A percentile compares a stretch with the other conserved stretches of the same genome.
Evolutionary conservation across 2,113 vertebrate species (phyloP).

Genomic region (Corythornis cristatus): DNA sequence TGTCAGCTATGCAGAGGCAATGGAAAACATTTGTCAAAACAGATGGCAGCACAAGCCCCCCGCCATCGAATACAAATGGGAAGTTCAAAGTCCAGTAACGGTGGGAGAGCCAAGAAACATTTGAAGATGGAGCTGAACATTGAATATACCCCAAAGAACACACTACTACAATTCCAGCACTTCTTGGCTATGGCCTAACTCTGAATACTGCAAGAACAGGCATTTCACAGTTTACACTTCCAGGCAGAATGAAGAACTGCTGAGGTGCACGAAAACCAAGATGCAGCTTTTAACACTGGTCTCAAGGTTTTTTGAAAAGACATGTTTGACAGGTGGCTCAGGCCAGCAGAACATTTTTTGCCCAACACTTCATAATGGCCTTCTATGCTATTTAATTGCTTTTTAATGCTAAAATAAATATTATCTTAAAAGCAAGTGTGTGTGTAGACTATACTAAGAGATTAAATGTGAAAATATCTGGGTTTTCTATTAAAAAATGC

Average conservation of each 20-base stretch:
- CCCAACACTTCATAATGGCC: not conserved
- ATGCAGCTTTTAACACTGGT: not conserved
- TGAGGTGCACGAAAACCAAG: slow-evolving; percentile 30
- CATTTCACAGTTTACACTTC: not conserved
- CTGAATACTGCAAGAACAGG: not conserved
- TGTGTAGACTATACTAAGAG: not conserved
- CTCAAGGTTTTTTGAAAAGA: not conserved
- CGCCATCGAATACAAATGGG: not conserved
- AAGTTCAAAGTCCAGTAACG: slow-evolving; percentile 36
- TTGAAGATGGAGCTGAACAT: not conserved
- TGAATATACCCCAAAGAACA: slow-evolving; percentile 44
- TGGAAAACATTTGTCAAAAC: slow-evolving; percentile 57
- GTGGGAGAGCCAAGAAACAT: not conserved
- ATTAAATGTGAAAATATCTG: not conserved
- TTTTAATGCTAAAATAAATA: not conserved
- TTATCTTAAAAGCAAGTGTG: not conserved
- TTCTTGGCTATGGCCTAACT: not conserved
- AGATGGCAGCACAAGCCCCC: not conserved
- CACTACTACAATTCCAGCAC: not conserved
- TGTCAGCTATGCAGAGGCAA: slow-evolving; percentile 13
- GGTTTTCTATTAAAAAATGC: not conserved
- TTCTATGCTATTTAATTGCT: not conserved
- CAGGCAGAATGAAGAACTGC: not conserved
- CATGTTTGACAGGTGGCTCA: not conserved
- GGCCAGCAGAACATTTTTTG: not conserved